Conservation (phyloP, 2,113 vertebrate genomes). For the Rhinoderma darwinii region DNA sequence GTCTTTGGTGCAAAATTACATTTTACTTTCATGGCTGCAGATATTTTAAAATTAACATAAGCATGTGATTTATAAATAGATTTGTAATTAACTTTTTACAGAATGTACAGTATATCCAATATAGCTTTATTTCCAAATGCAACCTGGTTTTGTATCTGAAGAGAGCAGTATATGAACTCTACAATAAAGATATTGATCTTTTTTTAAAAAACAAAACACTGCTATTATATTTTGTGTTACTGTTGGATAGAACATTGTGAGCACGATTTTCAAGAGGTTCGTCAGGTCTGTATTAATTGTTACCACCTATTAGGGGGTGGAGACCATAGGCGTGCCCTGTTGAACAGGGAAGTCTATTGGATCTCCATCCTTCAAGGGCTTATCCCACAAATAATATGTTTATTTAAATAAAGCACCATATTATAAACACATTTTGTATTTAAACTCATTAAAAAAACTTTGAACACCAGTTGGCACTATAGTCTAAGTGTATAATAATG, state of each 20-base stretch:
- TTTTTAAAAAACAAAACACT: conserved; percentile 67
- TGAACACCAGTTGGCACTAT: too few relatives aligned
- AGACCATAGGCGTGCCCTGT: too few relatives aligned
- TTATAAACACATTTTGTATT: too few relatives aligned
- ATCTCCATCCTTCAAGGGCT: too few relatives aligned
- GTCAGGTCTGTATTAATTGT: neutral
- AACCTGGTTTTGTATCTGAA: conserved; percentile 71
- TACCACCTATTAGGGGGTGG: too few relatives aligned
- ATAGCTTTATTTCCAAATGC: conserved; percentile 61
- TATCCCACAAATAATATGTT: too few relatives aligned
- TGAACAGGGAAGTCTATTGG: too few relatives aligned
- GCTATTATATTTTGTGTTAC: conserved; percentile 58
- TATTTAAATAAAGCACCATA: too few relatives aligned
- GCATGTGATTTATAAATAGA: conserved; percentile 55
- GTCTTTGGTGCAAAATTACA: conserved; percentile 31
- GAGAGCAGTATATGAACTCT: conserved; percentile 68
- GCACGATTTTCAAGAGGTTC: neutral
- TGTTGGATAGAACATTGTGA: neutral
- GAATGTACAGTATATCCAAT: conserved; percentile 59
- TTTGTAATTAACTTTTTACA: conserved; percentile 57
- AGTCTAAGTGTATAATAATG: too few relatives aligned
- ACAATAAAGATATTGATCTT: conserved; percentile 76
- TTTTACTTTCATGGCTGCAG: conserved; percentile 33
- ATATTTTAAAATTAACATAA: conserved; percentile 50
- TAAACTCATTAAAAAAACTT: too few relatives aligned